These are phyloP conservation scores for Zosterops borbonicus DNA, from an alignment of 2,113 vertebrate genomes.

Conservation along the genomic window DNA sequence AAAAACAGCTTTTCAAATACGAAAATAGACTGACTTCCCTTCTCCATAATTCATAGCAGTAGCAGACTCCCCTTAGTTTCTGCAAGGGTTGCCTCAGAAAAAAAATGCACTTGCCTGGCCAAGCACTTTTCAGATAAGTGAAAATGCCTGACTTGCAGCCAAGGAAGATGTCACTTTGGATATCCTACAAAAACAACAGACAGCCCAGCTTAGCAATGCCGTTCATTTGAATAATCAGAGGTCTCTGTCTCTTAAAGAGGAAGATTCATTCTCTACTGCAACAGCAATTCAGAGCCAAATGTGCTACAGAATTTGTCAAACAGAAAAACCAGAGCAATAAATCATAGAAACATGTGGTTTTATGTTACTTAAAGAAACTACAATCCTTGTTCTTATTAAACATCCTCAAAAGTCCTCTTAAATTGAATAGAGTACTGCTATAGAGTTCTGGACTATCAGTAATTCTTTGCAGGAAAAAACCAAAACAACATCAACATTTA, in stretches of 20 bases:
- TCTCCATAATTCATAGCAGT: not conserved
- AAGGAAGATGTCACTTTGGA: not conserved
- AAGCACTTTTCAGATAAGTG: not conserved
- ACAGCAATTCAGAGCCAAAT: not conserved
- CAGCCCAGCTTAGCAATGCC: not conserved
- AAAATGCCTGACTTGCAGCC: not conserved
- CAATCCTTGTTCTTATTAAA: not conserved
- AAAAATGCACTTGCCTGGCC: not conserved
- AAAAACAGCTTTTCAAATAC: not conserved
- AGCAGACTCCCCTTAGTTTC: not conserved
- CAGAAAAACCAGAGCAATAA: not conserved
- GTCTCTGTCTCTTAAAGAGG: not conserved
- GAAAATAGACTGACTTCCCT: not conserved
- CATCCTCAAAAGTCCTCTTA: not conserved
- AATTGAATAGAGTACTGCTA: not conserved
- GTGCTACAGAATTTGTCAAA: not conserved
- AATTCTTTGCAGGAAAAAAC: not conserved
- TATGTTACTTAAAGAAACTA: not conserved
- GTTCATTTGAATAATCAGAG: not conserved
- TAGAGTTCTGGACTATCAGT: not conserved
- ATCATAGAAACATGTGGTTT: not conserved
- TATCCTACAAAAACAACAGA: not conserved
- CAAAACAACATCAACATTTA: not conserved
- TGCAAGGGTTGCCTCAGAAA: not conserved
- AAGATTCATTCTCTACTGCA: not conserved